Percentiles rank a stretch among this genome's conserved stretches.
Evolutionary conservation across 2,113 vertebrate genomes (phyloP).

Genomic region (Hippopotamus amphibius): DNA sequence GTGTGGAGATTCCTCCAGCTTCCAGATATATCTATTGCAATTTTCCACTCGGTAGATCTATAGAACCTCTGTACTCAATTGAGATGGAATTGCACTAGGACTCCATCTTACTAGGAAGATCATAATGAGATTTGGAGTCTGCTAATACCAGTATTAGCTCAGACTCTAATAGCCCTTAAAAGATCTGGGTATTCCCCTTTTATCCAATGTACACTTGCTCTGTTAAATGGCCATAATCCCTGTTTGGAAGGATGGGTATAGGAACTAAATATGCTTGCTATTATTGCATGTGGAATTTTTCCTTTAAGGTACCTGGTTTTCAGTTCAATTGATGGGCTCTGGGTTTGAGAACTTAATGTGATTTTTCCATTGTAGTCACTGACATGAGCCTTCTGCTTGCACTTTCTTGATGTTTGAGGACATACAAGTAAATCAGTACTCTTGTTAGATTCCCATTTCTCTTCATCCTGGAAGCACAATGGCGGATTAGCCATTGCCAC

Average conservation of each 20-base stretch:
- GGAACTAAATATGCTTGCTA: no score
- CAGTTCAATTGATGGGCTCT: background rate
- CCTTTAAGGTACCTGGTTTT: background rate
- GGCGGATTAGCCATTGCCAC: background rate
- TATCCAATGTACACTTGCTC: background rate
- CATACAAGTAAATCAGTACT: background rate
- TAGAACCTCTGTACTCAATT: background rate
- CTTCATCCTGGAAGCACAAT: background rate
- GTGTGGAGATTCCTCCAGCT: background rate
- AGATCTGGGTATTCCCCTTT: background rate
- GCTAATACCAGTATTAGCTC: background rate
- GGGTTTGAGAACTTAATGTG: background rate
- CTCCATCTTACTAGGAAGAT: background rate
- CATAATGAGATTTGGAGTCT: background rate
- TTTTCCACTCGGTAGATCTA: background rate
- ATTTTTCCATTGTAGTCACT: background rate
- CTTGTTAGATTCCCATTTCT: background rate
- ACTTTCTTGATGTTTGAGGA: background rate
- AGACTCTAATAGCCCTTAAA: background rate
- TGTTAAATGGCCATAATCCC: background rate
- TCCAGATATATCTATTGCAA: background rate
- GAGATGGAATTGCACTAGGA: background rate
- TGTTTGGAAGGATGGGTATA: background rate
- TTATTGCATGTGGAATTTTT: background rate
- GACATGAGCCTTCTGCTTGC: background rate